Base-by-base conservation (phyloP, 2,113 vertebrate species). In the Charina bottae region DNA sequence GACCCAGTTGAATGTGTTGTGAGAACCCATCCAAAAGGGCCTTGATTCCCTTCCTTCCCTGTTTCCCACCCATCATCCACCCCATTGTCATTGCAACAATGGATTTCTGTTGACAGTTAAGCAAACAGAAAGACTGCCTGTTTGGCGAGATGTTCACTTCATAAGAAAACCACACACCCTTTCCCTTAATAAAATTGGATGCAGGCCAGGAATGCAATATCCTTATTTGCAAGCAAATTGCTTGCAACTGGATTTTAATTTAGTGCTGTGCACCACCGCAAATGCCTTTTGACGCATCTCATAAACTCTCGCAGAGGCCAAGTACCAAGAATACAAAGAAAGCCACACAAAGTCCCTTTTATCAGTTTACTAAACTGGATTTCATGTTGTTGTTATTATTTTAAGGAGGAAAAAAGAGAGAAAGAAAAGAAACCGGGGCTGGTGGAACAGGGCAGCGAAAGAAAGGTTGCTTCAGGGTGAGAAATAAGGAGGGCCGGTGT, bases 191-290 rank as follows among this genome's bases (percentile, higher is more conserved):
- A 91, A 58, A 1, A 3, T 42, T 24, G 60, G 84, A 87, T 23
- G 62, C 3, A 42, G 49, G 90, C 4, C 1, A 28, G 54, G 64
- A 33, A 24, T 2, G 1, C 26, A 54, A n/a, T 49, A 83, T 59
- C 54, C 62, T 23, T 83, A 91, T 91, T 91, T 91, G 90, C 90
- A 91, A 78, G 90, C 85, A 91, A 91, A 91, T 91, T 91, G 90
- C 85, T 91, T 91, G 83, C 85, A 58, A 88, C 85, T 15, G 62
- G 90, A 83, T 91, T 91, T 88, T 91, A 91, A 91, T 91, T 91
- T 87, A 88, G 85, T 49, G 85, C 37, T 11, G 23, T 46, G 1
- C 37, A 9, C 26, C 15, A 11, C 62, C 10, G 17, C 54, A 78
- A 59, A 88, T 88, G 64, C 85, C 85, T 88, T 88, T 88, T 87